Evolutionary conservation across 2,888 invertebrate genomes (phyloP).

Genomic region (Adineta ricciae): DNA sequence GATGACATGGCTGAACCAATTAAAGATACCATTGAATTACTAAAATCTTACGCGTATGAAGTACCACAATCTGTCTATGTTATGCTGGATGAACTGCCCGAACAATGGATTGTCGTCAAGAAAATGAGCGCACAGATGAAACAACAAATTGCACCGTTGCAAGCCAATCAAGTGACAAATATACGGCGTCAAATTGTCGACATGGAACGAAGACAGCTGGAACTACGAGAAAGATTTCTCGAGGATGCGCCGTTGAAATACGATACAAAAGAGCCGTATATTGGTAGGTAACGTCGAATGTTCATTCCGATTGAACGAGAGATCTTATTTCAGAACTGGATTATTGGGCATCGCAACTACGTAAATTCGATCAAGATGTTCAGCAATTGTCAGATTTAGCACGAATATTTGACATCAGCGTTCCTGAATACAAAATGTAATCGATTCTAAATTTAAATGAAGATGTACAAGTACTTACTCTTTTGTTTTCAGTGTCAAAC

Average conservation of each 20-base stretch:
- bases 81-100: conserved; percentile 69
- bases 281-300: conserved; percentile 33
- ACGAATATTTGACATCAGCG: conserved; percentile 80
- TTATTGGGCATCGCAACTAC: neutral
- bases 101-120: conserved; percentile 87
- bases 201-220: conserved; percentile 70
- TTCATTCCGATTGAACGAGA: too few species aligned
- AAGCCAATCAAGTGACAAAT: conserved; percentile 81
- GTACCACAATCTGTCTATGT: conserved; percentile 89
- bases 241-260: conserved; percentile 49
- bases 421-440: conserved; percentile 72
- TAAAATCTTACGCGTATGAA: conserved; percentile 88
- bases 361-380: conserved; percentile 70
- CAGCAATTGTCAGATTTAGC: conserved; percentile 74
- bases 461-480: too few species aligned
- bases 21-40: conserved; percentile 77
- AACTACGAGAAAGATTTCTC: conserved; percentile 77
- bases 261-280: conserved; percentile 46
- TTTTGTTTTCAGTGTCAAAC: conserved; percentile 59
- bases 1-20: conserved; percentile 92
- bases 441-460: neutral
- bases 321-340: neutral
- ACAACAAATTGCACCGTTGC: conserved; percentile 83
- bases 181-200: conserved; percentile 73
- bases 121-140: conserved; percentile 79